Evolutionary conservation across 2,888 invertebrate species (phyloP).

Genomic region (Nemotelus pantherinus): DNA sequence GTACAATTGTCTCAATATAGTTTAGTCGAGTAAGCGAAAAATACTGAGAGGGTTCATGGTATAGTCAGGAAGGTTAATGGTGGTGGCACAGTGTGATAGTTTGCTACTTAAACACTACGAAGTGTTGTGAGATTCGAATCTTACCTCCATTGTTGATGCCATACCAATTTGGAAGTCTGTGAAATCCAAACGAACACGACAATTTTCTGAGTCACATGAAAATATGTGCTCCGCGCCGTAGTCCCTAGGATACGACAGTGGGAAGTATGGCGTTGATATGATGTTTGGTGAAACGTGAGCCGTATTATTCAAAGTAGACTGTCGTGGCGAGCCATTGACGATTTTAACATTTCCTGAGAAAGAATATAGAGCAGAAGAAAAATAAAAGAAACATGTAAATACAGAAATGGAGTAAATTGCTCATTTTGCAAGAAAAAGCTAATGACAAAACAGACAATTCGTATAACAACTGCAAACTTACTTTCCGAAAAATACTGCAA

Average conservation of each 20-base stretch:
- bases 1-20: too few species aligned
- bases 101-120: too few species aligned
- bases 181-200: conserved; percentile 72
- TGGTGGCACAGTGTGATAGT: too few species aligned
- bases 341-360: conserved; percentile 69
- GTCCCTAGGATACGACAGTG: conserved; percentile 73
- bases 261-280: conserved; percentile 75
- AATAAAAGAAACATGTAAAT: background rate
- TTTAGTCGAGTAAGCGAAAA: too few species aligned
- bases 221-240: conserved; percentile 73
- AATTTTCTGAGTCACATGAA: conserved; percentile 69
- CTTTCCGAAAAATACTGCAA: conserved; percentile 73
- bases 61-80: too few species aligned
- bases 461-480: conserved; percentile 60
- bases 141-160: conserved; percentile 74
- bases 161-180: conserved; percentile 75
- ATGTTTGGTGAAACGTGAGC: conserved; percentile 65
- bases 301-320: conserved; percentile 60
- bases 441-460: background rate
- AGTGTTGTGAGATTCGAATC: too few species aligned
- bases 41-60: too few species aligned
- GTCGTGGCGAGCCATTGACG: conserved; percentile 65
- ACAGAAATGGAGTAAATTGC: background rate
- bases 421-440: background rate
- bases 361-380: background rate